These are phyloP conservation scores for Cisticola juncidis DNA, from an alignment of 2,113 vertebrate genomes.

Conservation along the genomic window DNA sequence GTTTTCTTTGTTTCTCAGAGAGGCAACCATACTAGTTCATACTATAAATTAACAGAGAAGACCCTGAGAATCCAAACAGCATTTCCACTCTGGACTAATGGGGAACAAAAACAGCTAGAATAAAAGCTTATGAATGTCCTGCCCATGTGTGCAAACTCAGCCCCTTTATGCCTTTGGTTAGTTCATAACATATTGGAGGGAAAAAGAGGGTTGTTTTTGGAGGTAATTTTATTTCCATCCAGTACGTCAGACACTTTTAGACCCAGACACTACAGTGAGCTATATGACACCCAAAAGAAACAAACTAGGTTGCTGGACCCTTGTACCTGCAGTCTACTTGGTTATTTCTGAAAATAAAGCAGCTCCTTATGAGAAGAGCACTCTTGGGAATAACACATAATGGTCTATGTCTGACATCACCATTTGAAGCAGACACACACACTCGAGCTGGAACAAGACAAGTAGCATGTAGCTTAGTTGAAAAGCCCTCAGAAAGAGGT, in stretches of 20 bases:
- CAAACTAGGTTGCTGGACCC: not conserved
- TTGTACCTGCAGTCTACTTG: not conserved
- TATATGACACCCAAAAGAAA: not conserved
- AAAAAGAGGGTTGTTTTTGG: not conserved
- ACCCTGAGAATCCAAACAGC: not conserved
- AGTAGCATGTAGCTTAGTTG: not conserved
- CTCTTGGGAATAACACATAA: not conserved
- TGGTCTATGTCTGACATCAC: not conserved
- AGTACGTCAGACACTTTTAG: not conserved
- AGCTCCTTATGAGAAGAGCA: not conserved
- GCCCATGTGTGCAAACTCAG: not conserved
- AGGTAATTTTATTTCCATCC: not conserved
- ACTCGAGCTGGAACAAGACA: not conserved
- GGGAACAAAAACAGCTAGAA: not conserved
- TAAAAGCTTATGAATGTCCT: not conserved
- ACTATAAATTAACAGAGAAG: not conserved
- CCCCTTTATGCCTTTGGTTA: not conserved
- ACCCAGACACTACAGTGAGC: not conserved
- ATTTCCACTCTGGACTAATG: not conserved
- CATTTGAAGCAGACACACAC: not conserved
- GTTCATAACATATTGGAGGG: not conserved
- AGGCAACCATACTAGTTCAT: not conserved
- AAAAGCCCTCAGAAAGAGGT: not conserved
- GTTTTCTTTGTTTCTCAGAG: not conserved
- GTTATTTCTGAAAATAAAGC: not conserved